Percentiles rank a stretch among this genome's conserved stretches.
phyloP scores from a whole-genome alignment of 2,797 vertebrate species.

The Acropternis orthonyx region DNA sequence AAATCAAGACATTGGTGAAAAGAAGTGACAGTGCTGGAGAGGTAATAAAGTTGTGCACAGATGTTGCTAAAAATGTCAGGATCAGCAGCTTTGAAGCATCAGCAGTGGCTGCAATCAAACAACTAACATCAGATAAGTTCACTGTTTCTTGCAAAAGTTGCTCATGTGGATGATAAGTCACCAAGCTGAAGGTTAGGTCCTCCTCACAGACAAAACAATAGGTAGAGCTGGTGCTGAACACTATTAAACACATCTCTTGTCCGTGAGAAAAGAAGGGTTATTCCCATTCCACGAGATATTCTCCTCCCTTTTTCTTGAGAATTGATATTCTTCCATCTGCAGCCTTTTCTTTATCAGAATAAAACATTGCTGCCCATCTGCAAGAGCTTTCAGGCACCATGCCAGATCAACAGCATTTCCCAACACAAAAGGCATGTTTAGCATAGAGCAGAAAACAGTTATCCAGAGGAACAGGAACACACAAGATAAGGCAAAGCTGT shows the following conservation, averaged over 20 bases:
- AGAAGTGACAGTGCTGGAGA: background rate
- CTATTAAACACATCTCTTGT: background rate
- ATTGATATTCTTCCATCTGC: background rate
- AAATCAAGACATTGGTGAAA: background rate
- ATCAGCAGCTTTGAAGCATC: background rate
- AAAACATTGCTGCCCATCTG: background rate
- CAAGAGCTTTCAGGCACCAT: background rate
- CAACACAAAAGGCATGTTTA: background rate
- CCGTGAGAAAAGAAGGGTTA: background rate
- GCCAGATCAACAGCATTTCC: background rate
- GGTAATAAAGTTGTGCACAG: background rate
- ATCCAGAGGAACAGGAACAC: background rate
- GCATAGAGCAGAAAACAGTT: background rate
- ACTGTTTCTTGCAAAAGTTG: background rate
- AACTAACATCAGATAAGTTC: background rate
- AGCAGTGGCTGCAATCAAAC: background rate
- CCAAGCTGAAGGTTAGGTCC: background rate
- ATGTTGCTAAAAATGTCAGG: background rate
- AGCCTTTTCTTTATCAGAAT: conserved; percentile 4
- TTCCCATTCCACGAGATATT: background rate
- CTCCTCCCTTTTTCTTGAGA: background rate
- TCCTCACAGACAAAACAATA: background rate
- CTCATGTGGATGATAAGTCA: background rate
- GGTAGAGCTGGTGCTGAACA: background rate
- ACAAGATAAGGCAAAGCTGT: background rate